Evolutionary conservation across 2,888 invertebrate species (phyloP).

Genomic region (Drosophila antonietae): DNA sequence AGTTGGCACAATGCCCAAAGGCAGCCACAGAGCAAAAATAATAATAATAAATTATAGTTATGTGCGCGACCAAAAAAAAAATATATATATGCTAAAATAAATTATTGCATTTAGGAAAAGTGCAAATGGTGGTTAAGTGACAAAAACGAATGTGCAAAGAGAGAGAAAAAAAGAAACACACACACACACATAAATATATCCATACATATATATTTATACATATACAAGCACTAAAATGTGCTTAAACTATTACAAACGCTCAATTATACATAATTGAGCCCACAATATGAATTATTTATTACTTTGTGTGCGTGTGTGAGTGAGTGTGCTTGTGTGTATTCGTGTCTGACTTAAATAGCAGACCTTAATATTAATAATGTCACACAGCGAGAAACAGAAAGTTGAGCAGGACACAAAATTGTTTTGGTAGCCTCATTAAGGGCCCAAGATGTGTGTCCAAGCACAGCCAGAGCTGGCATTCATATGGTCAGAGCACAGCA

Average conservation of each 20-base stretch:
- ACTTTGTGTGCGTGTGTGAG: conserved; percentile 7
- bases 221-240: conserved; percentile 51
- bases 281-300: conserved; percentile 54
- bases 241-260: conserved; percentile 59
- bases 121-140: conserved; percentile 50
- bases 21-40: conserved; percentile 53
- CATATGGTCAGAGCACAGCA: conserved; percentile 42
- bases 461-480: conserved; percentile 31
- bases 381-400: conserved; percentile 10
- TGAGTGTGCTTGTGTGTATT: conserved; percentile 21
- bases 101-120: conserved; percentile 38
- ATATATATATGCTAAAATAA: conserved; percentile 12
- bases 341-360: conserved; percentile 44
- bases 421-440: conserved; percentile 63
- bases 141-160: conserved; percentile 21
- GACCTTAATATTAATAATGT: conserved; percentile 63
- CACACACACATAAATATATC: too few relatives aligned
- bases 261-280: conserved; percentile 65
- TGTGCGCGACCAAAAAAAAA: conserved; percentile 20
- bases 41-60: conserved; percentile 68
- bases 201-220: neutral
- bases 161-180: neutral
- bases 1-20: conserved; percentile 64
- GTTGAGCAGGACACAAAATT: conserved; percentile 47
- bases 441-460: conserved; percentile 38